Conservation (phyloP, 2,888 invertebrate genomes). For the Spilarctia lutea region DNA sequence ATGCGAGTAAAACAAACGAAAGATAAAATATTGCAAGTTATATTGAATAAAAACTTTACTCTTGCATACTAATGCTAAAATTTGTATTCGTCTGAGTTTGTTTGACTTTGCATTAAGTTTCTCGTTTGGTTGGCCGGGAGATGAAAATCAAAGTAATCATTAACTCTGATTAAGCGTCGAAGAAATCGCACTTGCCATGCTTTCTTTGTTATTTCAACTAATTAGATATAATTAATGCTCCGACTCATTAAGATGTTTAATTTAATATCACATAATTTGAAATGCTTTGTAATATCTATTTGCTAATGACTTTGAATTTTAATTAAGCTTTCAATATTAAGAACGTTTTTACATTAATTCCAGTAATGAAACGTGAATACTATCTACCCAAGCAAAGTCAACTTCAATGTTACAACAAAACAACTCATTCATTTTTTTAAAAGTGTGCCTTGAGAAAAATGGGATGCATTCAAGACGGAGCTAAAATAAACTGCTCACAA, state of each 20-base stretch:
- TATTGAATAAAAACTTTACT: slow-evolving; percentile 85
- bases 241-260: slow-evolving; percentile 40
- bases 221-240: slow-evolving; percentile 57
- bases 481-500: slow-evolving; percentile 79
- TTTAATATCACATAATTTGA: slow-evolving; percentile 2
- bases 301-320: slow-evolving; percentile 1
- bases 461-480: slow-evolving; percentile 67
- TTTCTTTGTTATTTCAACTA: slow-evolving; percentile 65
- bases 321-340: not conserved
- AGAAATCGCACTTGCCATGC: slow-evolving; percentile 67
- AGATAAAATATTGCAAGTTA: slow-evolving; percentile 82
- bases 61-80: slow-evolving; percentile 85
- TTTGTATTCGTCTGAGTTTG: slow-evolving; percentile 84
- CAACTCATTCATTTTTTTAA: slow-evolving; percentile 49
- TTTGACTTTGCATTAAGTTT: slow-evolving; percentile 84
- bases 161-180: slow-evolving; percentile 76
- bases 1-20: slow-evolving; percentile 77
- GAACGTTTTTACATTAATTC: not conserved
- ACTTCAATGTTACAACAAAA: slow-evolving; percentile 43
- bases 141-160: slow-evolving; percentile 84
- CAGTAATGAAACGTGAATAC: slow-evolving; percentile 18
- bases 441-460: slow-evolving; percentile 60
- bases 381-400: slow-evolving; percentile 13
- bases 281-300: not conserved
- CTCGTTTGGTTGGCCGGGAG: slow-evolving; percentile 76